Base-by-base conservation (phyloP, 2,888 invertebrate species). In the Leptopilina drosophilae region DNA sequence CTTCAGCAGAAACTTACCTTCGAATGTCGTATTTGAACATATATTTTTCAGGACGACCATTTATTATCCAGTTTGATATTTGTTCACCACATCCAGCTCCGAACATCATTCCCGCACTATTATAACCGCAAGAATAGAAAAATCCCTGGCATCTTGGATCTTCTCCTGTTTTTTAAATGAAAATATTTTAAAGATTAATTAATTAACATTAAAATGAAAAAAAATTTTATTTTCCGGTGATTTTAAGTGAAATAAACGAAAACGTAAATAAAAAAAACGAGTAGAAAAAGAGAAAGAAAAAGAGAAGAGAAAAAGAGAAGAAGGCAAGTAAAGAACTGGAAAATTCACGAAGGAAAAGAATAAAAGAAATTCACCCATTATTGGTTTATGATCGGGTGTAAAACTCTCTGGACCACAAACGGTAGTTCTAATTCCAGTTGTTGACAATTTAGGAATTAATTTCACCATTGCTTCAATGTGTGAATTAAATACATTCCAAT, bases 391-490 rank as follows among this genome's bases (percentile, higher is more conserved):
- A 90, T 98, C 98, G 0, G 98, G 97, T 0, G 98, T 98, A 90
- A 98, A 98, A 1, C 97, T 96, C 90, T 98, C 98, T 0, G 97
- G 97, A 0, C 98, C 98, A 88, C 97, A 98, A 1, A 98, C 95
- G 0, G 97, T 97, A 62, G 96, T 95, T 90, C 96, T 97, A 26
- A 98, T 95, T 5, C 98, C 98, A 7, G 95, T 94, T 8, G 93
- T 93, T 49, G 94, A 94, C 82, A 98, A 94, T 81, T 94, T 93
- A 0, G 98, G 98, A 80, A 97, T 95, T 11, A 98, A 90, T 77
- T 95, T 94, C 0, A 94, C 92, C 0, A 97, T 96, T 77, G 94
- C 94, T 83, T 93, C 93, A 89, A 97, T 94, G 89, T 97, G 97
- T 0, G 94, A 93, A 42, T 95, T 95, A 88, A 98, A 98, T 2